These are phyloP conservation scores for Diabrotica virgifera DNA, from an alignment of 1,140 invertebrate species.

Conservation along the genomic window DNA sequence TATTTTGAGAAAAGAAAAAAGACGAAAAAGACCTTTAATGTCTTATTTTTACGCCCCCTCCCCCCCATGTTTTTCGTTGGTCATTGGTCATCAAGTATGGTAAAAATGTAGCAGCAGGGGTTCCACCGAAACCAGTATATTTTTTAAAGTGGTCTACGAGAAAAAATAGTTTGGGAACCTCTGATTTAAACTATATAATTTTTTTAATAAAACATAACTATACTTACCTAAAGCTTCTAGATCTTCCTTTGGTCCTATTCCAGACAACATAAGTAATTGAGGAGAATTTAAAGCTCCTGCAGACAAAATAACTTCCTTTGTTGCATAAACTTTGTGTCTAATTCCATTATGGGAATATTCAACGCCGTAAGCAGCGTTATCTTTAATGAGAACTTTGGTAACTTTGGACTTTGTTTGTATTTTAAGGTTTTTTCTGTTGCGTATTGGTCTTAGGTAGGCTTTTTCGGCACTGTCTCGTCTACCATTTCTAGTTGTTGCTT, in stretches of 20 bases:
- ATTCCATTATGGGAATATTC: conserved; percentile 56
- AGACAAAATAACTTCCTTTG: conserved; percentile 83
- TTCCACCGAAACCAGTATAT: too few relatives aligned
- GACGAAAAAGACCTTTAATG: too few relatives aligned
- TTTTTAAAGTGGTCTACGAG: too few relatives aligned
- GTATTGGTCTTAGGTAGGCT: conserved; percentile 80
- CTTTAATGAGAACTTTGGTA: conserved; percentile 78
- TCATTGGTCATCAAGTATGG: too few relatives aligned
- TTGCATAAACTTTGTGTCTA: conserved; percentile 62
- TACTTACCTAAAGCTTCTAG: conserved; percentile 45
- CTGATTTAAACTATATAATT: too few relatives aligned
- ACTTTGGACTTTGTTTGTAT: conserved; percentile 80
- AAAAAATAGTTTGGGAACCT: too few relatives aligned
- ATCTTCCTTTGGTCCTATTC: conserved; percentile 67
- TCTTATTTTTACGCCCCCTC: too few relatives aligned
- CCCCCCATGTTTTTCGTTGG: too few relatives aligned
- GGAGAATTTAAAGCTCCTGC: conserved; percentile 81
- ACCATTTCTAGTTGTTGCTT: conserved; percentile 74
- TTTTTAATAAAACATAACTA: too few relatives aligned
- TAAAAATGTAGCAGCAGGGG: too few relatives aligned
- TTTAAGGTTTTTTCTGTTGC: conserved; percentile 80
- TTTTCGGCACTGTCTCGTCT: conserved; percentile 85
- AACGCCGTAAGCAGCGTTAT: conserved; percentile 59
- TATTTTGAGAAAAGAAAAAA: too few relatives aligned
- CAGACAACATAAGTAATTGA: conserved; percentile 77